Evolutionary conservation across 2,888 invertebrate genomes (phyloP), one percentile per base, ranked within the genome.

Genomic region (Leptinotarsa juncta): DNA sequence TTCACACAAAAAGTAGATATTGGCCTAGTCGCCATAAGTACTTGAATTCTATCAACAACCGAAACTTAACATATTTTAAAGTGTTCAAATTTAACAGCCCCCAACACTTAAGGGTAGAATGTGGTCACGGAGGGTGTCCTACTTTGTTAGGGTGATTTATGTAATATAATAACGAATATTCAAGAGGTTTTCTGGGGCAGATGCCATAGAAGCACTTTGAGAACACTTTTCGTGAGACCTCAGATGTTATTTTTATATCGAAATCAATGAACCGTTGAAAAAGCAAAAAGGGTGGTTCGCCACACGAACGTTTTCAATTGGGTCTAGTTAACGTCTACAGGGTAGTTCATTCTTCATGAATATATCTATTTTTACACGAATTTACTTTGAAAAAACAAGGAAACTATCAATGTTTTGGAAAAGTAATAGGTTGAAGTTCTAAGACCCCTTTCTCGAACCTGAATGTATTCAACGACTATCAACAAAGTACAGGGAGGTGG

Each of bases 171-270:
- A 62, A 62, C 62, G 42, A 62, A 62, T 62, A 62, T 62, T 32
- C 62, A 62, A 62, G 16, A 62, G 62, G 62, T 62, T 62, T 62
- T 62, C 42, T 42, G 14, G 65, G 53, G 67, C 72, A 72, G 72
- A 72, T 72, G 72, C 67, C 60, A 20, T 60, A 55, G 42, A 42
- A 55, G 55, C 68, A 68, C 60, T 60, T 60, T 3, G 26, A 26
- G 51, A 20, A 55, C 60, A 72, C 71, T 72, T 66, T 67, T 42
- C 48, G 71, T 60, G 66, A 72, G 71, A 67, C 71, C 71, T 72
- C 71, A 72, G 67, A 70, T 65, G 70, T 62, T 70, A 70, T 70
- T 70, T 70, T 70, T 51, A 70, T 32, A 70, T 65, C 49, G 70
- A 65, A 51, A 65, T 70, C 65, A 70, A 70, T 70, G 70, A 14